Conservation (phyloP, 1,140 invertebrate genomes). For the Brachionus manjavacas region DNA sequence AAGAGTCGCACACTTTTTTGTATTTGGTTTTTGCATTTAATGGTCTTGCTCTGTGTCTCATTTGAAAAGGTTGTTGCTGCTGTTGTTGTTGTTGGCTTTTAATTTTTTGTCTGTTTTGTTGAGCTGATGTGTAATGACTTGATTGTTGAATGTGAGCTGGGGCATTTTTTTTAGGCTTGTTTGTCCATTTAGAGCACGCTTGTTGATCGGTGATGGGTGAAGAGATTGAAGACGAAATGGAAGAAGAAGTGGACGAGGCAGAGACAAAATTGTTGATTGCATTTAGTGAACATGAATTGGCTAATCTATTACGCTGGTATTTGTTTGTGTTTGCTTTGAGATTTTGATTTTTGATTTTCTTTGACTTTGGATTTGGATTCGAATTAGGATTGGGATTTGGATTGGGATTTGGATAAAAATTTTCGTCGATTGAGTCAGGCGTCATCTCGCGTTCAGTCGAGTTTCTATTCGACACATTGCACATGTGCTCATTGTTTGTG, state of each 20-base stretch:
- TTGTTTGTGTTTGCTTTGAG: not conserved
- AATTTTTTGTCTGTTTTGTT: not conserved
- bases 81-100: not conserved
- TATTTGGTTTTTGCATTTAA: not conserved
- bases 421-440: conserved; percentile 36
- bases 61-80: not conserved
- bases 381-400: not conserved
- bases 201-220: not conserved
- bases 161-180: not conserved
- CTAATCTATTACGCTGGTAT: not conserved
- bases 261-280: not conserved
- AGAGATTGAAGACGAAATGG: not conserved
- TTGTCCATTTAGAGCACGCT: not conserved
- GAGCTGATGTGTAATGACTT: not conserved
- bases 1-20: not conserved
- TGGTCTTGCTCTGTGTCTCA: not conserved
- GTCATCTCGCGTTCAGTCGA: conserved; percentile 39
- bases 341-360: not conserved
- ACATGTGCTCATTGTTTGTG: not conserved
- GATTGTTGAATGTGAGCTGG: not conserved
- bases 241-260: not conserved
- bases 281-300: not conserved
- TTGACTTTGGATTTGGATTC: not conserved
- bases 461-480: not conserved
- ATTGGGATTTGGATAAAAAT: not conserved